Base-by-base conservation (phyloP, 2,113 vertebrate genomes). In the Pterocles orientalis region DNA sequence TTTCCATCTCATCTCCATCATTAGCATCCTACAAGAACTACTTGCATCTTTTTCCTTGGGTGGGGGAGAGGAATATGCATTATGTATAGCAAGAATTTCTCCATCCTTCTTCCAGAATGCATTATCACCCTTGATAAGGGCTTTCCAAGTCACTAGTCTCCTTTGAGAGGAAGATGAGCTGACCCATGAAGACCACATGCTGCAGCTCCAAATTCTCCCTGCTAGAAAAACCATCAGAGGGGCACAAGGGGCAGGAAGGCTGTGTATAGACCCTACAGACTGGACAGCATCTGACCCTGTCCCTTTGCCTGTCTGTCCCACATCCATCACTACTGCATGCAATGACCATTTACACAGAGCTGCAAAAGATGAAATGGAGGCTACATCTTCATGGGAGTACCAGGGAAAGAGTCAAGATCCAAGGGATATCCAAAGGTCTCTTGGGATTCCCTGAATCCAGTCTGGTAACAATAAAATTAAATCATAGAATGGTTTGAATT, bases 61-160 rank as follows among this genome's bases (percentile, higher is more conserved):
- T 34, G 8, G 21, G 50, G 36, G 33, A 18, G 34, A 31, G 4
- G n/a, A 66, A 39, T 47, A 90, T 83, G 47, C 45, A 88, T 96
- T 94, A 92, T 83, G 75, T 68, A 96, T 66, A 50, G 33, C 68
- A 88, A 92, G 51, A 80, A 88, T 70, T 80, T 86, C 79, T 90
- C 88, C 62, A 92, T 88, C 76, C 86, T 47, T 88, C 79, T 70
- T 96, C 75, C 88, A 69, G 62, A 94, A 90, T 43, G 43, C 62
- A 75, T 90, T 70, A 83, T 70, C 36, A 14, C 60, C 81, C 80
- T 56, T 0, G 4, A 39, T 62, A 58, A 93, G 51, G 71, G 68
- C 68, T 94, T 90, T 88, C 94, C 91, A 86, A 90, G 79, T 57
- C 58, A 75, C 47, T 51, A 54, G 24, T 56, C 84, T 95, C 90